Evolutionary conservation across 2,113 vertebrate genomes (phyloP), one percentile per base, ranked within the genome.

Genomic region (Sigmodon hispidus): DNA sequence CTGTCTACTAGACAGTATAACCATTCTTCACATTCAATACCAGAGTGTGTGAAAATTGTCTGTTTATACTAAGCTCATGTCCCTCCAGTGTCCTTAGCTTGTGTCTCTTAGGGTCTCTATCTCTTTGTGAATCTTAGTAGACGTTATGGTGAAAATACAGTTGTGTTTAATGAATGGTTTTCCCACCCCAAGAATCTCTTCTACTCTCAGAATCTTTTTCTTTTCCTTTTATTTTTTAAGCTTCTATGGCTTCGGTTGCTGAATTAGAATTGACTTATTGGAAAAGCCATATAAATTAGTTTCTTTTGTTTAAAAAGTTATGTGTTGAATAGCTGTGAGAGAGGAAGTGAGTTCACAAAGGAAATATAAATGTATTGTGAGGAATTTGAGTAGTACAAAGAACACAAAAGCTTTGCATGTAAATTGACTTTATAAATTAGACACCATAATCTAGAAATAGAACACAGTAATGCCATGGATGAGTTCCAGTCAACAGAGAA

Each of bases 221-320:
- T 90, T n/a, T 34, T 67, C 31, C 34, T 67, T 67, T 69, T 36
- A 93, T n/a, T 92, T 89, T 96, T 67, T 11, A 80, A 96, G 22
- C 29, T 77, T 90, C 96, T 89, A 76, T 92, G n/a, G 63, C 89
- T 83, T 45, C 31, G 63, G 69, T 95, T 95, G 40, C 70, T 90
- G 90, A 92, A 89, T 97, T 93, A 87, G 75, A 97, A 87, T 91
- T 85, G 52, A 87, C 59, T 96, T 96, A 91, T 87, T 94, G 84
- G 79, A 87, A 86, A 98, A 97, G 61, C 34, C 88, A 84, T 95
- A 96, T 89, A 91, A 97, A 96, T 97, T 97, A 93, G 76, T 48
- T 95, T 91, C 87, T 95, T 97, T 97, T 95, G 96, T 98, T 96
- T 97, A 94, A 97, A 95, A 97, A 97, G 88, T 92, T 97, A 92